Evolutionary conservation across 2,797 vertebrate genomes (phyloP).

Genomic region (Falco naumanni): DNA sequence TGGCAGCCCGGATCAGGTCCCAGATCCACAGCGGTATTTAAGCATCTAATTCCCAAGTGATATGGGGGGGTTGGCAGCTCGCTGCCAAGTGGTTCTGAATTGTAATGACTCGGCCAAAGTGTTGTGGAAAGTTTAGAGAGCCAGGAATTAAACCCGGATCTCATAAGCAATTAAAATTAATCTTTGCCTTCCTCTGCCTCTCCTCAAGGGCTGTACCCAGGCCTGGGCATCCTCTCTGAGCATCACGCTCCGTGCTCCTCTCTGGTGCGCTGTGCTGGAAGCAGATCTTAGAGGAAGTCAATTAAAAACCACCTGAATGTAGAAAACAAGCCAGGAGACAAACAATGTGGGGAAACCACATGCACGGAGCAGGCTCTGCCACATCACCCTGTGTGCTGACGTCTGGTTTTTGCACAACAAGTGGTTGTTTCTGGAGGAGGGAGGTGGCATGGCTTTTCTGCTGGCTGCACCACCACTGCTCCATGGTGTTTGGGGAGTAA

Average conservation of each 20-base stretch:
- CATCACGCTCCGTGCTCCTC: background rate
- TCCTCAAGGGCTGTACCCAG: background rate
- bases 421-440: background rate
- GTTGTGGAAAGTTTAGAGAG: slow-evolving; percentile 15
- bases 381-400: accelerated
- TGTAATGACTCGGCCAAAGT: background rate
- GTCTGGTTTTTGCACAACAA: accelerated
- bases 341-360: background rate
- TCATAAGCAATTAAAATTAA: slow-evolving; percentile 19
- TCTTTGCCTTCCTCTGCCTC: background rate
- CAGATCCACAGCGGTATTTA: background rate
- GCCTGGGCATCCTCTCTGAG: background rate
- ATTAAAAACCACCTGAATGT: background rate
- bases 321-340: background rate
- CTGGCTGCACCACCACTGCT: background rate
- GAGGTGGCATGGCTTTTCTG: background rate
- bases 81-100: background rate
- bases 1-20: slow-evolving; percentile 23
- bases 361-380: accelerated
- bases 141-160: slow-evolving; percentile 9
- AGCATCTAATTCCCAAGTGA: background rate
- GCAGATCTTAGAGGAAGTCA: background rate
- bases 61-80: background rate
- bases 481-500: accelerated
- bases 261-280: background rate